A percentile compares a stretch with the other conserved stretches of the same genome.
Evolutionary conservation across 1,140 invertebrate genomes (phyloP).

Genomic region (Ceratina calcarata): DNA sequence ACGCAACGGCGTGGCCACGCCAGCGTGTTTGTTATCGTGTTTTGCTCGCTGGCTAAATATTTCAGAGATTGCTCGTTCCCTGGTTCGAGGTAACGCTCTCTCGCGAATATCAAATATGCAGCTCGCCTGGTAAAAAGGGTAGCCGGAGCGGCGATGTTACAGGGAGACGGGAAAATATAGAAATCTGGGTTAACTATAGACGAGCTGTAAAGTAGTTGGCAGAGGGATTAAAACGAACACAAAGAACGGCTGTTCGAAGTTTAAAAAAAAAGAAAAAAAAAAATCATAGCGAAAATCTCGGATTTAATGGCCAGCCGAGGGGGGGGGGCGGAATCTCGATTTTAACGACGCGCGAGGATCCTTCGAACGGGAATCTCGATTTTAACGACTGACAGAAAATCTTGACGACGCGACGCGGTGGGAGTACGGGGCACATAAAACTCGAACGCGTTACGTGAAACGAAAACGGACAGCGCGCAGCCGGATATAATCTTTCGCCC

Average conservation of each 20-base stretch:
- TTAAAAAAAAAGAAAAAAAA: too few relatives aligned
- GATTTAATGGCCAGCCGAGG: too few relatives aligned
- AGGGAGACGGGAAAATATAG: background rate
- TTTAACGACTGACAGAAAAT: background rate
- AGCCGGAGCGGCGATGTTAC: background rate
- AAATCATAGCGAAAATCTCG: too few relatives aligned
- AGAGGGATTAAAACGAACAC: too few relatives aligned
- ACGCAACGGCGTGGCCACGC: background rate
- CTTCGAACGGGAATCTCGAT: too few relatives aligned
- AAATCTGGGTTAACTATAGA: background rate
- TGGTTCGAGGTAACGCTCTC: background rate
- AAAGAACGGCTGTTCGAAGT: too few relatives aligned
- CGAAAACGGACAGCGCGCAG: conserved; percentile 18
- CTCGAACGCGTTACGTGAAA: background rate
- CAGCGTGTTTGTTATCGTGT: background rate
- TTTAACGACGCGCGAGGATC: too few relatives aligned
- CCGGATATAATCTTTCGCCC: conserved; percentile 6
- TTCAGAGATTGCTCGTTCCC: conserved; percentile 9
- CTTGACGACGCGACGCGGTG: background rate
- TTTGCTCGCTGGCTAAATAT: conserved; percentile 15
- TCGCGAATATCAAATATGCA: conserved; percentile 23
- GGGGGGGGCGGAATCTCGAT: too few relatives aligned
- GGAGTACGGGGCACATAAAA: background rate
- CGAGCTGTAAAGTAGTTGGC: too few relatives aligned
- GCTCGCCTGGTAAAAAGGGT: background rate